phyloP scores from a whole-genome alignment of 2,888 invertebrate genomes.

The Tethea ocularis region DNA sequence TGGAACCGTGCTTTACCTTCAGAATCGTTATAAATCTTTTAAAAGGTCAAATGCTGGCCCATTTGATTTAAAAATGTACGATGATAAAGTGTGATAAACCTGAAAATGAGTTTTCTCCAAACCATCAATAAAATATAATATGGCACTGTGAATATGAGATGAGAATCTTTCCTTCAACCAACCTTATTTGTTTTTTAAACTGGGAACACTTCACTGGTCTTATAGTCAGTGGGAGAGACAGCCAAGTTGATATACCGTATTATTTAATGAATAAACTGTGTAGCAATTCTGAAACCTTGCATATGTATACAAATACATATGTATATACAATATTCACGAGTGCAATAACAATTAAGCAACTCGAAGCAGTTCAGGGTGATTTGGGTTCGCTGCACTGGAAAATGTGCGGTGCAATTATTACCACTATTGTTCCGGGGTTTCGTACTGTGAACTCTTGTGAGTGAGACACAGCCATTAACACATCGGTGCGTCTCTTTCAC shows the following conservation, averaged over 20 bases:
- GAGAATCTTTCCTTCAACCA: neutral
- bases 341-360: conserved; percentile 53
- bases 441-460: conserved; percentile 21
- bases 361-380: conserved; percentile 46
- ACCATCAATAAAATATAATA: neutral
- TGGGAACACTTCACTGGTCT: neutral
- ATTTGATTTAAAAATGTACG: neutral
- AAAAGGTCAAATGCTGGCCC: neutral
- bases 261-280: neutral
- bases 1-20: neutral
- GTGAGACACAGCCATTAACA: conserved; percentile 22
- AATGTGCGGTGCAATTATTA: conserved; percentile 65
- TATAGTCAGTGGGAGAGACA: neutral
- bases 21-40: neutral
- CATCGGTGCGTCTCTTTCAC: conserved; percentile 31
- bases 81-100: neutral
- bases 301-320: neutral
- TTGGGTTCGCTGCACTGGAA: conserved; percentile 57
- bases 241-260: neutral
- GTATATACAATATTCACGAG: conserved; percentile 19
- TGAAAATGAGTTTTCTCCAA: neutral
- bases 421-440: conserved; percentile 53
- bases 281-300: neutral
- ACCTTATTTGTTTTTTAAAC: neutral
- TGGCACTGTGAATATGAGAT: neutral